These are phyloP conservation scores for Manduca sexta DNA, from an alignment of 1,140 invertebrate species.

Conservation along the genomic window DNA sequence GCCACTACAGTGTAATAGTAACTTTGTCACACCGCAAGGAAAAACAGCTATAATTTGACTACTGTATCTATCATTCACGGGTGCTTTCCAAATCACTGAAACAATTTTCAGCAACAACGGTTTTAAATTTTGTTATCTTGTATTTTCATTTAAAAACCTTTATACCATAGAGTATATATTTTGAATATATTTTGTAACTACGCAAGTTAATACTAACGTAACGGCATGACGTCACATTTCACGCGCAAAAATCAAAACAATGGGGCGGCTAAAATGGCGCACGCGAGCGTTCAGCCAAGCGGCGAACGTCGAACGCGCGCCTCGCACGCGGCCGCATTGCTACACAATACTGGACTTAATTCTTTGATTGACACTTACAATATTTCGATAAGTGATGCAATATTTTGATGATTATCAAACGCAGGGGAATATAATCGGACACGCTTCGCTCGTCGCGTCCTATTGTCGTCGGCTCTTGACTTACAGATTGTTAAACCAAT, in stretches of 20 bases:
- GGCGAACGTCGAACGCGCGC: slow-evolving; percentile 25
- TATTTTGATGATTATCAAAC: slow-evolving; percentile 72
- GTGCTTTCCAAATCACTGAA: no score
- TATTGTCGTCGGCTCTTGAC: slow-evolving; percentile 10
- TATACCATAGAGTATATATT: no score
- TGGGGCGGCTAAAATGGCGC: slow-evolving; percentile 41
- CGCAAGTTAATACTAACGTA: neutral
- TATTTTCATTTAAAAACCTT: no score
- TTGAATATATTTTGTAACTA: neutral
- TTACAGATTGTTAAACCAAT: slow-evolving; percentile 12
- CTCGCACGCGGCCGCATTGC: slow-evolving; percentile 37
- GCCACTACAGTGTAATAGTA: no score
- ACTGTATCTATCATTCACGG: no score
- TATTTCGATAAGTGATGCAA: slow-evolving; percentile 74
- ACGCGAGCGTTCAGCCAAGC: slow-evolving; percentile 35
- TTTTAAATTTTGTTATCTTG: no score
- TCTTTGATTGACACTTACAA: slow-evolving; percentile 75
- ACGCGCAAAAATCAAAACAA: slow-evolving; percentile 60
- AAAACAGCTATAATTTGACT: no score
- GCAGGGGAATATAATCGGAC: slow-evolving; percentile 45
- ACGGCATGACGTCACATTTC: slow-evolving; percentile 31
- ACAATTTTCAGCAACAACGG: no score
- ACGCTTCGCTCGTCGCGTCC: slow-evolving; percentile 32
- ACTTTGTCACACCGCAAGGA: no score
- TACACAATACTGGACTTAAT: slow-evolving; percentile 67